These are phyloP conservation scores for Pyralis farinalis DNA, from an alignment of 2,888 invertebrate species.

Conservation along the genomic window DNA sequence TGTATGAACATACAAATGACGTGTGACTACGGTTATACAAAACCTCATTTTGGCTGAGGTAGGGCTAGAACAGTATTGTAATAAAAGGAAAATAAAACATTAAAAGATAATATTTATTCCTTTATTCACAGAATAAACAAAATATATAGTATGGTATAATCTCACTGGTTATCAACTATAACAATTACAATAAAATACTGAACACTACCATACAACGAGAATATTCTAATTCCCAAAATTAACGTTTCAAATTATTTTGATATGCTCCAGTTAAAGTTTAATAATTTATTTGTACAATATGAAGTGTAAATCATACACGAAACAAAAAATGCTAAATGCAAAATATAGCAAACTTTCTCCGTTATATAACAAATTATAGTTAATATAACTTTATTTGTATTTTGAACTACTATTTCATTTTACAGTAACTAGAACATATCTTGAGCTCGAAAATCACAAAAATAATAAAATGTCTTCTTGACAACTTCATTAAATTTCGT, in stretches of 20 bases:
- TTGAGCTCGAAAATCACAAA: neutral
- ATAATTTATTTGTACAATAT: too few relatives aligned
- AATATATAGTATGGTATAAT: slow-evolving; percentile 25
- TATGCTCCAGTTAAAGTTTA: neutral
- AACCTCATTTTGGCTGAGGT: too few relatives aligned
- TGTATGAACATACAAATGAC: too few relatives aligned
- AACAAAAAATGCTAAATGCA: too few relatives aligned
- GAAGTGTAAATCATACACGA: too few relatives aligned
- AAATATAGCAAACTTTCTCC: too few relatives aligned
- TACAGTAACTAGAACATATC: slow-evolving; percentile 2
- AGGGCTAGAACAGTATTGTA: neutral
- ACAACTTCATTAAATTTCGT: neutral
- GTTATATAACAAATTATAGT: too few relatives aligned
- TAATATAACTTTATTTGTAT: too few relatives aligned
- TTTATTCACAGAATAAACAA: slow-evolving; percentile 77
- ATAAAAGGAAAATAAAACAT: slow-evolving; percentile 13
- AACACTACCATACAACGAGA: slow-evolving; percentile 11
- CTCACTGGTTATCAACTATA: slow-evolving; percentile 39
- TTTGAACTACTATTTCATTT: neutral
- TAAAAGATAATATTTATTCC: slow-evolving; percentile 25
- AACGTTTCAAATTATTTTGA: neutral
- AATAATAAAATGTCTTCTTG: slow-evolving; percentile 3
- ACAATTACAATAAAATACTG: slow-evolving; percentile 30
- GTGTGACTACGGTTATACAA: too few relatives aligned
- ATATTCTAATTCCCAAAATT: neutral